These are phyloP conservation scores for Pristionchus japonicus DNA, from an alignment of 2,888 invertebrate genomes.

Conservation along the genomic window DNA sequence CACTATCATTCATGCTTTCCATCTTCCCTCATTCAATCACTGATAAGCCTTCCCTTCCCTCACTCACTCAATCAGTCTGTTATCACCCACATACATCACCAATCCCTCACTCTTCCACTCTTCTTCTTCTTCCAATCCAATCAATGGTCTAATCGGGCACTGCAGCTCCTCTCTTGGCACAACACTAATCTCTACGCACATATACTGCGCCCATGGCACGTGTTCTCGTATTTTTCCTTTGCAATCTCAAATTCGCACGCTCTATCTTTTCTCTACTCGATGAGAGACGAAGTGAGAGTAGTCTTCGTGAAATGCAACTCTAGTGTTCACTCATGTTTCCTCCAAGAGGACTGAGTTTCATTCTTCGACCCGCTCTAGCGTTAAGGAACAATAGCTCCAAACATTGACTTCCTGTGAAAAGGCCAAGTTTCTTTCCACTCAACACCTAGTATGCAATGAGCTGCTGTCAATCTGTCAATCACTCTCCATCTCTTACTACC, in stretches of 20 bases:
- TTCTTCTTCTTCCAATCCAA: constrained; percentile 15
- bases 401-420: background rate
- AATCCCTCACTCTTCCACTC: constrained; percentile 3
- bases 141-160: constrained; percentile 20
- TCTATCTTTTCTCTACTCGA: background rate
- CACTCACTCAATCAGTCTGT: background rate
- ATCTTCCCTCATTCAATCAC: background rate
- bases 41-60: constrained; percentile 13
- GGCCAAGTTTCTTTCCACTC: background rate
- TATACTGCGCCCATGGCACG: background rate
- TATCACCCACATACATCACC: background rate
- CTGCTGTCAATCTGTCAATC: no score
- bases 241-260: background rate
- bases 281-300: background rate
- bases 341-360: background rate
- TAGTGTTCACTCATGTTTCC: background rate
- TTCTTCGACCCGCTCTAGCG: background rate
- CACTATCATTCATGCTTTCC: background rate
- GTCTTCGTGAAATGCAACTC: background rate
- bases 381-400: background rate
- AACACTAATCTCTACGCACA: constrained; percentile 1
- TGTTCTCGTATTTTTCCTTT: background rate
- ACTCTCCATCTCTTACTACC: no score
- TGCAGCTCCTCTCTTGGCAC: background rate
- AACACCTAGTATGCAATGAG: background rate